phyloP scores from a whole-genome alignment of 1,140 invertebrate species.

The Leguminivora glycinivorella region DNA sequence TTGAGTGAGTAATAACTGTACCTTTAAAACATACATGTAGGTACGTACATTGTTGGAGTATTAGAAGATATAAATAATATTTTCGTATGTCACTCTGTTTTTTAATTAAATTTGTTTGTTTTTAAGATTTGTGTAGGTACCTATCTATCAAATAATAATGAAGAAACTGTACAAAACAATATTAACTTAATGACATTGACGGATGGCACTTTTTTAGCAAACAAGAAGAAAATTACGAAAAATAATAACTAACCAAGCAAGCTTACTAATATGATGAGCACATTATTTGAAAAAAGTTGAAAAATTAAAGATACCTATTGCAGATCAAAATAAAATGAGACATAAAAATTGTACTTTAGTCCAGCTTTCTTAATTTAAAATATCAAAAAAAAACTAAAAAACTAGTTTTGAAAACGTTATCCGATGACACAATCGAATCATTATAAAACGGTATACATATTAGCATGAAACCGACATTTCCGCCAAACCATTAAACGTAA shows the following conservation, averaged over 20 bases:
- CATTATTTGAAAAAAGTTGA: too few species aligned
- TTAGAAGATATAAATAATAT: too few species aligned
- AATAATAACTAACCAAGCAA: neutral
- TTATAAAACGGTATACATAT: neutral
- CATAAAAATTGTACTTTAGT: too few species aligned
- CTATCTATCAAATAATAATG: neutral
- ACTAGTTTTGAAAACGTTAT: neutral
- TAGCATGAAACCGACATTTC: constrained; percentile 22
- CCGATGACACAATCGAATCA: neutral
- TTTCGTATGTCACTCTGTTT: too few species aligned
- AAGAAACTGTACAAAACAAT: neutral
- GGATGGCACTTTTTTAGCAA: neutral
- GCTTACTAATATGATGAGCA: neutral
- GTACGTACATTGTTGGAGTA: too few species aligned
- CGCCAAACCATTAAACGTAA: constrained; percentile 35
- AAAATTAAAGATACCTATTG: too few species aligned
- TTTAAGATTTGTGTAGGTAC: neutral
- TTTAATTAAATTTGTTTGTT: neutral
- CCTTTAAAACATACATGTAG: too few species aligned
- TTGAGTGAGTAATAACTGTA: too few species aligned
- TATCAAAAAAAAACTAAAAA: neutral
- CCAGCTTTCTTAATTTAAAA: too few species aligned
- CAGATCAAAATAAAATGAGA: too few species aligned
- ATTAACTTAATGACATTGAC: constrained; percentile 2
- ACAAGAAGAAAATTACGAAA: neutral